phyloP scores from a whole-genome alignment of 2,888 invertebrate species.

The Drosophila austrosaltans region DNA sequence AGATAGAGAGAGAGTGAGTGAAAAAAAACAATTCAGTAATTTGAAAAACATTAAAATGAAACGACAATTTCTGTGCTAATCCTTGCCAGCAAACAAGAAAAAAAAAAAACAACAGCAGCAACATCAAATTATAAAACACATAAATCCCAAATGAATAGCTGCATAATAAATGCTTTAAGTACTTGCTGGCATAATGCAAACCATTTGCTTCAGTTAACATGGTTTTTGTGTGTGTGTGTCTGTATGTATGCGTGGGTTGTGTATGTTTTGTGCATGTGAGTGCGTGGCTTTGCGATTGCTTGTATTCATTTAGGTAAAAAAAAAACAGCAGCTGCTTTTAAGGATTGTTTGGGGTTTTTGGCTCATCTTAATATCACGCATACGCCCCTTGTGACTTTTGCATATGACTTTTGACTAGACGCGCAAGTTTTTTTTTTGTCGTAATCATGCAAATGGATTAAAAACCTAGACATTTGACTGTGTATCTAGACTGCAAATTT shows the following conservation, averaged over 20 bases:
- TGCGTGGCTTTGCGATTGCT: constrained; percentile 10
- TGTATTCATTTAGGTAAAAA: constrained; percentile 23
- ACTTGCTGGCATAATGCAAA: constrained; percentile 55
- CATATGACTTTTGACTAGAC: background rate
- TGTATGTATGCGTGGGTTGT: background rate
- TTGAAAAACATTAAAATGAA: constrained; percentile 32
- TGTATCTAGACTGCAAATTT: background rate
- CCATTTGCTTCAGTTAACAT: constrained; percentile 53
- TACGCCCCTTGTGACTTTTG: constrained; percentile 41
- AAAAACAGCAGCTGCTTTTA: constrained; percentile 22
- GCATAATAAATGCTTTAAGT: constrained; percentile 60
- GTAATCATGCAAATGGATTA: constrained; percentile 9
- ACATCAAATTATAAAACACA: constrained; percentile 43
- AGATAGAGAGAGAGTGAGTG: too few species aligned
- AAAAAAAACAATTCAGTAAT: constrained; percentile 13
- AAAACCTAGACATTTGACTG: constrained; percentile 1
- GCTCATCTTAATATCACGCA: constrained; percentile 57
- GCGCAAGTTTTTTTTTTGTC: background rate
- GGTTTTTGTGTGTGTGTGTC: constrained; percentile 35
- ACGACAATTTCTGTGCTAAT: constrained; percentile 38
- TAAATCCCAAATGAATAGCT: constrained; percentile 58
- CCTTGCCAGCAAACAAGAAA: constrained; percentile 13
- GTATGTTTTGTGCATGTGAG: background rate
- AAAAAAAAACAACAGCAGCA: constrained; percentile 13
- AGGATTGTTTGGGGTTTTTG: constrained; percentile 34